Evolutionary conservation across 1,140 invertebrate species (phyloP), one percentile per base, ranked within the genome.

Genomic region (Mylabris phalerata): DNA sequence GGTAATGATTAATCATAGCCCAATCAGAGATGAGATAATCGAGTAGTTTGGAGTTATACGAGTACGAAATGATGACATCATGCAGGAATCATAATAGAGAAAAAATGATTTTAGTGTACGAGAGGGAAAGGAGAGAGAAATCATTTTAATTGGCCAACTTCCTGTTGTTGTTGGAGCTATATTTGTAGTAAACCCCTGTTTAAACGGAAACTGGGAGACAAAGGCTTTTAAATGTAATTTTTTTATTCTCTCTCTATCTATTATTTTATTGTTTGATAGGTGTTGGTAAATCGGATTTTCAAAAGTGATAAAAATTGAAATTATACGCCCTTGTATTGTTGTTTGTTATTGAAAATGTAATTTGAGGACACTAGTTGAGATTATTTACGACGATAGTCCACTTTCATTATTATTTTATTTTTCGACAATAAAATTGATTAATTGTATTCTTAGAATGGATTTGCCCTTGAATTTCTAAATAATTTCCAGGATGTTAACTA

Each of bases 91-190:
- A 54, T 59, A 52, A 59, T 52, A 42, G 51, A 52, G 48, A 42
- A 51, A 59, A 52, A 9, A 50, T 50, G 40, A 55, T 48, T 48
- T 60, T n/a, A 26, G 19, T 13, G 32, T 38, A 54, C 42, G 38
- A 54, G 32, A 1, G 32, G 44, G 51, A 54, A 7, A 32, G 32
- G 44, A 42, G 32, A 45, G 51, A 54, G 51, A 54, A 54, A 54
- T 54, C 51, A 54, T 54, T 54, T 54, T 54, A 54, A 54, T 54
- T 54, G 51, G 42, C 51, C 42, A 42, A 54, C 51, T 54, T 54
- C 51, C 50, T 52, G 50, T 52, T 32, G 7, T 32, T 51, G 50
- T 52, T 43, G 43, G 26, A 52, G 40, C 51, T 42, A 32, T 32
- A 32, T 32, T 32, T 32, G 32, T 32, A 32, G 32, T 32, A 25